Evolutionary conservation across 2,113 vertebrate genomes (phyloP).

Genomic region (Gracilinanus agilis): DNA sequence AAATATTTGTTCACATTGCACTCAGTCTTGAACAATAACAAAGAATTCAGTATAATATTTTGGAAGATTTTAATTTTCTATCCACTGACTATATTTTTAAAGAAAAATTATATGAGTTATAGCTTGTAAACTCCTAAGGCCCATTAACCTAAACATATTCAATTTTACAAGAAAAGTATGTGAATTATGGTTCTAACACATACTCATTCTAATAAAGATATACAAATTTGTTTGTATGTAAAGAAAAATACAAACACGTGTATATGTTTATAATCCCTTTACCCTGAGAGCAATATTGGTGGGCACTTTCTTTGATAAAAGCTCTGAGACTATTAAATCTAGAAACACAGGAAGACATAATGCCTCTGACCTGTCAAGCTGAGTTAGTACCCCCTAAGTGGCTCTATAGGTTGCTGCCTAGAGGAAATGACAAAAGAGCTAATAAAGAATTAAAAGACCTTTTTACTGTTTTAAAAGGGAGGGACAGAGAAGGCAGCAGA

Average conservation of each 20-base stretch:
- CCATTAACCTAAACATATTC: neutral
- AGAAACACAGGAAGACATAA: neutral
- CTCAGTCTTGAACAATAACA: neutral
- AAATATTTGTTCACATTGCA: neutral
- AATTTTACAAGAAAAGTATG: neutral
- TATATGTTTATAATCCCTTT: neutral
- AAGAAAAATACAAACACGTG: neutral
- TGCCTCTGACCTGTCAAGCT: neutral
- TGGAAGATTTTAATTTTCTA: neutral
- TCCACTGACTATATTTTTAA: neutral
- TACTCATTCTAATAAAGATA: neutral
- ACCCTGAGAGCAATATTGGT: neutral
- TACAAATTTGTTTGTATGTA: neutral
- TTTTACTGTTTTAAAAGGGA: neutral
- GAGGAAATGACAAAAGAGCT: conserved; percentile 4
- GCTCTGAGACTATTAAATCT: neutral
- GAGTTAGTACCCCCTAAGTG: neutral
- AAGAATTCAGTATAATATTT: neutral
- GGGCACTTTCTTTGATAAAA: neutral
- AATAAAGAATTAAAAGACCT: neutral
- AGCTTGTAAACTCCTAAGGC: neutral
- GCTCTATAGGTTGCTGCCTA: neutral
- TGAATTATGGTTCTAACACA: neutral
- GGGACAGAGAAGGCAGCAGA: neutral
- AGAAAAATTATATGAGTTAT: neutral